Evolutionary conservation across 1,140 invertebrate species (phyloP).

Genomic region (Aphis craccivora): DNA sequence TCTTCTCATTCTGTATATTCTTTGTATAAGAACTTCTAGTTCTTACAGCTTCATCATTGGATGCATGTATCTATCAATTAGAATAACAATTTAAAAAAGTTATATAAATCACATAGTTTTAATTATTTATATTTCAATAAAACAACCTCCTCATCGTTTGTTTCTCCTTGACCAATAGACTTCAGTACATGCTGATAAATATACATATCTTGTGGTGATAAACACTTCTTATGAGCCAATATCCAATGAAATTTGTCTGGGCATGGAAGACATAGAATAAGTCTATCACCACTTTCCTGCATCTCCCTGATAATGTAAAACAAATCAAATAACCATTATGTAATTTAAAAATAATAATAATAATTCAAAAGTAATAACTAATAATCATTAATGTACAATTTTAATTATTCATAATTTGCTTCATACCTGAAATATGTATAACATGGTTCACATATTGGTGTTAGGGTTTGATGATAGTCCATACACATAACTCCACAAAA

Average conservation of each 20-base stretch:
- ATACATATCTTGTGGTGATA: slow-evolving; percentile 94
- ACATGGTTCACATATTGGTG: slow-evolving; percentile 80
- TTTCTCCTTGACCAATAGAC: slow-evolving; percentile 69
- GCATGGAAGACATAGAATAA: slow-evolving; percentile 66
- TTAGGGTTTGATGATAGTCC: slow-evolving; percentile 75
- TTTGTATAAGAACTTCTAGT: slow-evolving; percentile 79
- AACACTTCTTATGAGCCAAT: slow-evolving; percentile 82
- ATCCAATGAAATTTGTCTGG: slow-evolving; percentile 61
- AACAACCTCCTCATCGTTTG: slow-evolving; percentile 90
- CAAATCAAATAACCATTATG: background rate
- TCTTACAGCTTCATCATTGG: slow-evolving; percentile 86
- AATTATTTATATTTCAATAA: slow-evolving; percentile 75
- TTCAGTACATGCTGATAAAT: slow-evolving; percentile 79
- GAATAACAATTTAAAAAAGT: slow-evolving; percentile 59
- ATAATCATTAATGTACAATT: background rate
- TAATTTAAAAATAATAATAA: background rate
- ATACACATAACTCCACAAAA: slow-evolving; percentile 81
- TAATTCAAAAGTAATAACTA: background rate
- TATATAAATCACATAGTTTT: slow-evolving; percentile 74
- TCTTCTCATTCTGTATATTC: slow-evolving; percentile 51
- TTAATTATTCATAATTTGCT: background rate
- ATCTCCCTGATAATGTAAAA: slow-evolving; percentile 64
- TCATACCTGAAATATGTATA: slow-evolving; percentile 81
- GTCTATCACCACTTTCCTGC: slow-evolving; percentile 65
- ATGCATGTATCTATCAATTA: slow-evolving; percentile 79